Conservation (phyloP, 1,140 invertebrate genomes). For the Heliconius eleuchia region DNA sequence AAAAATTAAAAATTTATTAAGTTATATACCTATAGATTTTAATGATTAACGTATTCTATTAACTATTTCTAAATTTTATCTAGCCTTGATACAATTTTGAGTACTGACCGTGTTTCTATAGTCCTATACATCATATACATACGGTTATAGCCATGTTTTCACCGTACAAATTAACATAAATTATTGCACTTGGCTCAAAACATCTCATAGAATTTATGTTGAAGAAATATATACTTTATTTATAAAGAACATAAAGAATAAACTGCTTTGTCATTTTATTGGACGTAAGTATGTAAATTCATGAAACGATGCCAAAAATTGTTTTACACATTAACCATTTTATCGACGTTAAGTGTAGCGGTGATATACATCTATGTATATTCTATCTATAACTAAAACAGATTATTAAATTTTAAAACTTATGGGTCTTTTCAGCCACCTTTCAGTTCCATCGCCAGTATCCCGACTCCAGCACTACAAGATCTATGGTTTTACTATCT, state of each 20-base stretch:
- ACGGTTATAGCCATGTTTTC: constrained; percentile 20
- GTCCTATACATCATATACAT: constrained; percentile 14
- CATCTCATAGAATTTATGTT: not conserved
- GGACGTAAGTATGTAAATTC: constrained; percentile 16
- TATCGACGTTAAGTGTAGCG: constrained; percentile 17
- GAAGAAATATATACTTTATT: not conserved
- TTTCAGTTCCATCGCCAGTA: too few relatives aligned
- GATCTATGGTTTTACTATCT: too few relatives aligned
- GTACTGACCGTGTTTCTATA: not conserved
- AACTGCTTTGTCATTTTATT: not conserved
- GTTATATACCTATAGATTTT: not conserved
- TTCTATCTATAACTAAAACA: not conserved
- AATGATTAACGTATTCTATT: not conserved
- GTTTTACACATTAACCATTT: constrained; percentile 26
- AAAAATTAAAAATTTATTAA: too few relatives aligned
- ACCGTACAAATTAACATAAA: constrained; percentile 31
- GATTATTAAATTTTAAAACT: too few relatives aligned
- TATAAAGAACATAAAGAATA: not conserved
- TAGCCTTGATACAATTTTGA: constrained; percentile 15
- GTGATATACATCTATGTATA: not conserved
- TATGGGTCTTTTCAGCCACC: too few relatives aligned
- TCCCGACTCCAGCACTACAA: too few relatives aligned
- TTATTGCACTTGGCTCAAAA: constrained; percentile 28
- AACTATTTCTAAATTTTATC: not conserved
- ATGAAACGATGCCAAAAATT: constrained; percentile 29